These are phyloP conservation scores for Aurelia sp. DNA, from an alignment of 30 jellyfish, hydroid and myxozoan species.

Conservation along the genomic window DNA sequence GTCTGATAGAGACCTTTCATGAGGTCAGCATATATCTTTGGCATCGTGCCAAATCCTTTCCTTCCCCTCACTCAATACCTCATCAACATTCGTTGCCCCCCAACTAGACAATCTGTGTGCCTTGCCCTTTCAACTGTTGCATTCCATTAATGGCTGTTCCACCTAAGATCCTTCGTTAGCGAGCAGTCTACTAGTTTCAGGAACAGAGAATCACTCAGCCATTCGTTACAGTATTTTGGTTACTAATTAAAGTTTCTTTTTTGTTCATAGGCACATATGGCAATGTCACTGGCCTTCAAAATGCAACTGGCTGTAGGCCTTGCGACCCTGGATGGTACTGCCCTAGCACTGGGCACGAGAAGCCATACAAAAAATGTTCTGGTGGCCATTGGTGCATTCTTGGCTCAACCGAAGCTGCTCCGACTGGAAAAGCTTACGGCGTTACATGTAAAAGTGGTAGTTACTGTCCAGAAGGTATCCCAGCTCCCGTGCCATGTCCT, in stretches of 20 bases:
- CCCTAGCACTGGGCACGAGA: slow-evolving; percentile 70
- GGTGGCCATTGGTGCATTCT: slow-evolving; percentile 95
- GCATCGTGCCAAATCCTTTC: no score
- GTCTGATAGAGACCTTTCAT: no score
- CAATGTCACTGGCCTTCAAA: slow-evolving; percentile 78
- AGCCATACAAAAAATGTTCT: slow-evolving; percentile 73
- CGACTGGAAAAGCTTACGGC: slow-evolving; percentile 83
- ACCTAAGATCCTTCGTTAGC: no score
- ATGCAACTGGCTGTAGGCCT: slow-evolving; percentile 90
- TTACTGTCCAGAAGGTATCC: slow-evolving; percentile 91
- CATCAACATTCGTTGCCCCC: no score
- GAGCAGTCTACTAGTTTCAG: no score
- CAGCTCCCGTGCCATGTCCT: slow-evolving; percentile 90
- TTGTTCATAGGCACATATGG: slow-evolving; percentile 85
- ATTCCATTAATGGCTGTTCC: no score
- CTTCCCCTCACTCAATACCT: no score
- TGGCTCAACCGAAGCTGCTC: slow-evolving; percentile 89
- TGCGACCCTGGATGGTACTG: slow-evolving; percentile 96
- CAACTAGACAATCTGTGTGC: no score
- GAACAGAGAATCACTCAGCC: no score
- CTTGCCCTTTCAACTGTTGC: no score
- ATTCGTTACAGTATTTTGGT: background rate
- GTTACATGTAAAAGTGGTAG: slow-evolving; percentile 86
- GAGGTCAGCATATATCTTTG: no score
- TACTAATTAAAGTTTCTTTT: background rate